phyloP scores from a whole-genome alignment of 1,140 invertebrate species.

The Mesaphorura yosii region DNA sequence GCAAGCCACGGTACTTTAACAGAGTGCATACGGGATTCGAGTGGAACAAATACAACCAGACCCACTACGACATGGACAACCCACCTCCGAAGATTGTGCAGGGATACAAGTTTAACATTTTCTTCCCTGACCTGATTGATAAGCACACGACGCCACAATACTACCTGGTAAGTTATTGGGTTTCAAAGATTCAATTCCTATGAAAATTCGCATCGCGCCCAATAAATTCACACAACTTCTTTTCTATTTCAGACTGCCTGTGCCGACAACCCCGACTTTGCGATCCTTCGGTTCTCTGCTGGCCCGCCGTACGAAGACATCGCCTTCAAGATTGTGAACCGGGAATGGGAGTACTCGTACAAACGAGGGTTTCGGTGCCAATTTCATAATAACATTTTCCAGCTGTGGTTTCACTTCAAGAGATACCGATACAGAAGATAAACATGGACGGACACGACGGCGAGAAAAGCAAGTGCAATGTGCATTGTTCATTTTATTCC shows the following conservation, averaged over 20 bases:
- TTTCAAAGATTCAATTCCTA: background rate
- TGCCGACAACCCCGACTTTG: constrained; percentile 87
- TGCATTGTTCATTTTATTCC: too few relatives aligned
- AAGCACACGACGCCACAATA: constrained; percentile 89
- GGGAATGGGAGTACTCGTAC: constrained; percentile 99
- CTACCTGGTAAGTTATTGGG: constrained; percentile 53
- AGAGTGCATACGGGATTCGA: constrained; percentile 88
- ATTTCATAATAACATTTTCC: constrained; percentile 99
- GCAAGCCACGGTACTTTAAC: constrained; percentile 97
- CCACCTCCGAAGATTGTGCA: constrained; percentile 99
- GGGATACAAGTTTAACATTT: constrained; percentile 99
- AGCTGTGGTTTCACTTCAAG: constrained; percentile 99
- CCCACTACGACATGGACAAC: constrained; percentile 99
- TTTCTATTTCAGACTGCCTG: constrained; percentile 58
- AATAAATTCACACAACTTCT: constrained; percentile 7
- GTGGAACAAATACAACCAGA: constrained; percentile 99
- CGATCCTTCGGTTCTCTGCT: constrained; percentile 84
- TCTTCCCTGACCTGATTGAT: constrained; percentile 98
- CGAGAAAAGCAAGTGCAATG: too few relatives aligned
- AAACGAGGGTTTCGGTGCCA: constrained; percentile 96
- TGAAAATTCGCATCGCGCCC: background rate
- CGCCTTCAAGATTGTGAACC: constrained; percentile 97
- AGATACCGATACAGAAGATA: constrained; percentile 89
- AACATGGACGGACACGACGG: background rate
- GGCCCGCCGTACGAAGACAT: constrained; percentile 99